Evolutionary conservation across 2,888 invertebrate species (phyloP), one percentile per base, ranked within the genome.

Genomic region (Tachina lurida): DNA sequence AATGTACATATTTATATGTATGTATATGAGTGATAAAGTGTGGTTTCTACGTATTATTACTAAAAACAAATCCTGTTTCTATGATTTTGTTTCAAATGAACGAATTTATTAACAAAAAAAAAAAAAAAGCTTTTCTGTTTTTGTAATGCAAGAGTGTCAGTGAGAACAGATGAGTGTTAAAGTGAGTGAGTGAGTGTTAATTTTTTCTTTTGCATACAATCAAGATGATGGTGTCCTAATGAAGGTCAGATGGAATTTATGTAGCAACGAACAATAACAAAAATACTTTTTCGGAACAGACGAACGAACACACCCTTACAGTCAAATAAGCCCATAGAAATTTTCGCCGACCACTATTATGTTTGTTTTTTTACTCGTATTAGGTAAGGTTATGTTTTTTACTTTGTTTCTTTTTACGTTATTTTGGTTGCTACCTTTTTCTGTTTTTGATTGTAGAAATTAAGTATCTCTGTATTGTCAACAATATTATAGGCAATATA

Each of bases 181-280:
- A 52, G 13, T 56, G 52, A 54, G 19, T 56, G 52, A 54, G 19
- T 31, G 68, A 47, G 54, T 77, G 63, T 58, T 78, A 47, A 39
- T n/a, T 56, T 65, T n/a, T 43, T 19, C 47, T 84, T 63, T 76
- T 73, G 15, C 31, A 70, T 75, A 39, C 39, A 73, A 63, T 63
- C 41, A 65, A 56, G 65, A 79, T 76, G 70, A 83, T 83, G 78
- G 82, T 86, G 86, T 86, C 86, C 86, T 86, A 83, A 79, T 86
- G 82, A 86, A 86, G 86, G 86, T 86, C 86, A 86, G 83, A 83
- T 79, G n/a, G 60, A 67, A 74, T 74, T 19, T 74, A 65, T 65
- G 60, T 52, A 76, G 63, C 47, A 70, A 41, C 45, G 47, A 71
- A 83, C 47, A 73, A 76, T 31, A 82, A 60, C 39, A 82, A 70